Evolutionary conservation across 2,888 invertebrate species (phyloP).

Genomic region (Sphinx pinastri): DNA sequence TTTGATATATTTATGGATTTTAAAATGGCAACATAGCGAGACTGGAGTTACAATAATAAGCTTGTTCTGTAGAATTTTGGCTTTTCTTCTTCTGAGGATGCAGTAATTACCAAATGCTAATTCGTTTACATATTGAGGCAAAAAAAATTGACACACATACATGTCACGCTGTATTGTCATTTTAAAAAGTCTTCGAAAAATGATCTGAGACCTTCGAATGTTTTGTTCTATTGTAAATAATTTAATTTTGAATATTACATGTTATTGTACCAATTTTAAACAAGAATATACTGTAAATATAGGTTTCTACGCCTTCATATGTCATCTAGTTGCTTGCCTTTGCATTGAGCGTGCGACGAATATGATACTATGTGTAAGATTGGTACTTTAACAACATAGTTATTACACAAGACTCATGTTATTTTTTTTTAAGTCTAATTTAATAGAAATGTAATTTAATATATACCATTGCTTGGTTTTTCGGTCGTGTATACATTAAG

Average conservation of each 20-base stretch:
- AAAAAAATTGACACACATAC: no score
- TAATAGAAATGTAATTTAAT: conserved; percentile 63
- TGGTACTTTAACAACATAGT: conserved; percentile 51
- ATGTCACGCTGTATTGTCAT: background rate
- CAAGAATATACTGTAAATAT: conserved; percentile 44
- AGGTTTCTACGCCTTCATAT: conserved; percentile 24
- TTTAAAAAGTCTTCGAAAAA: background rate
- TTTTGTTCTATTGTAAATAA: conserved; percentile 40
- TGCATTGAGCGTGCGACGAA: background rate
- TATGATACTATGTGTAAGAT: conserved; percentile 40
- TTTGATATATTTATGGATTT: background rate
- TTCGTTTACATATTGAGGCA: no score
- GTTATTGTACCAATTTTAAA: conserved; percentile 37
- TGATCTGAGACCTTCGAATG: conserved; percentile 39
- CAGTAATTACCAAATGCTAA: no score
- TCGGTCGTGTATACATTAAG: conserved; percentile 47
- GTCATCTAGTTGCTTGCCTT: conserved; percentile 10
- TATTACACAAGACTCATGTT: conserved; percentile 35
- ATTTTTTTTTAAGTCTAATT: conserved; percentile 45
- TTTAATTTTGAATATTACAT: conserved; percentile 28
- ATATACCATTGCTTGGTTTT: conserved; percentile 46
- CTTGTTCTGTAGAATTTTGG: background rate
- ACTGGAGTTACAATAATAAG: background rate
- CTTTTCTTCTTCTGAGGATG: background rate
- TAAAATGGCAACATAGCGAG: conserved; percentile 7